phyloP scores from a whole-genome alignment of 1,140 invertebrate genomes.

The Drosophila pseudoananassae region DNA sequence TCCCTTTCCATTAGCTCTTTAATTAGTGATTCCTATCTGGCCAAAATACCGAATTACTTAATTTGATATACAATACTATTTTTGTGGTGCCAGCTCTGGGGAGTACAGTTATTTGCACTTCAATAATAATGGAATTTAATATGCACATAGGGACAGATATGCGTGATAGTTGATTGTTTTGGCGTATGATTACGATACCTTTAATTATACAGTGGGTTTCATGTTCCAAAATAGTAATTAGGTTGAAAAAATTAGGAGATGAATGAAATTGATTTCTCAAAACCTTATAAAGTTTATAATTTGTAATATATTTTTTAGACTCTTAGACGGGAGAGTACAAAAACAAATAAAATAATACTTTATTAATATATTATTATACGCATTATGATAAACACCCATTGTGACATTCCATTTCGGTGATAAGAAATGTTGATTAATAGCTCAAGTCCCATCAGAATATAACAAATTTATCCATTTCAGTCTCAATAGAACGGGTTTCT shows the following conservation, averaged over 20 bases:
- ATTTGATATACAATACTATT: conserved; percentile 31
- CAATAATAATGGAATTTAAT: conserved; percentile 28
- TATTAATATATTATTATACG: not conserved
- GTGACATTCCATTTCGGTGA: not conserved
- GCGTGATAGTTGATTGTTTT: conserved; percentile 25
- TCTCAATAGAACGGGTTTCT: not conserved
- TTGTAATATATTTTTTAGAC: too few species aligned
- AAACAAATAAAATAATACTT: too few species aligned
- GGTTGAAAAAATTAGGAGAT: not conserved
- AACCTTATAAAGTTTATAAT: too few species aligned
- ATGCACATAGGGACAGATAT: conserved; percentile 19
- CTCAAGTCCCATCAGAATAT: not conserved
- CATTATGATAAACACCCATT: not conserved
- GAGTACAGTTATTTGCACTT: conserved; percentile 45
- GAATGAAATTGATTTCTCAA: not conserved
- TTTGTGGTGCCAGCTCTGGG: conserved; percentile 21
- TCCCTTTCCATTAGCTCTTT: conserved; percentile 20
- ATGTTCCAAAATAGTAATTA: not conserved
- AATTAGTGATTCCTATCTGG: conserved; percentile 33
- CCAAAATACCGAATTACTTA: conserved; percentile 2
- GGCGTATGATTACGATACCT: conserved; percentile 8
- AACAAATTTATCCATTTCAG: not conserved
- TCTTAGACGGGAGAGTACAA: too few species aligned
- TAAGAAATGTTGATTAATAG: not conserved
- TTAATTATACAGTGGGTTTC: conserved; percentile 4